phyloP scores from a whole-genome alignment of 2,888 invertebrate genomes.

The Caenorhabditis angaria region DNA sequence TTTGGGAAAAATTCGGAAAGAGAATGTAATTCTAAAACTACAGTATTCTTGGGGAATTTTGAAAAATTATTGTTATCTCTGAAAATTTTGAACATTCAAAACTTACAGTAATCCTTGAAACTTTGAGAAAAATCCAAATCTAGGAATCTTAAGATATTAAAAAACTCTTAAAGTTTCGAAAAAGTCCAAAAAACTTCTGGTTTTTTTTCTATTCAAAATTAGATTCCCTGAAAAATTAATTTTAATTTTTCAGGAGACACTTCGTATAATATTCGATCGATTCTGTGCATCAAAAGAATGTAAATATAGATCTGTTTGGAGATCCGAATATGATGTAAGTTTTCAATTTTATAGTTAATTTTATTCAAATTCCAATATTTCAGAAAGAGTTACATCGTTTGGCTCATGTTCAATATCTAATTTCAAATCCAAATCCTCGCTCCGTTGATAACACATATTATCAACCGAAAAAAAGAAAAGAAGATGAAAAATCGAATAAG shows the following conservation, averaged over 20 bases:
- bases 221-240: no score
- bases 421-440: not conserved
- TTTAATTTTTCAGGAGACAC: constrained; percentile 24
- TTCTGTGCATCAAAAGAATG: constrained; percentile 35
- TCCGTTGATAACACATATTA: not conserved
- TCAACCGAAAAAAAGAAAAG: not conserved
- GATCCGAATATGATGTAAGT: constrained; percentile 41
- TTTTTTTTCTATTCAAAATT: constrained; percentile 1
- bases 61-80: no score
- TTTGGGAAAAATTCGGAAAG: no score
- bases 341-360: not conserved
- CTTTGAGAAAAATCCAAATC: no score
- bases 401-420: not conserved
- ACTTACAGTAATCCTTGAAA: no score
- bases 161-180: no score
- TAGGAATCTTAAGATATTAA: no score
- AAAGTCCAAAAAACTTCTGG: no score
- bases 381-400: not conserved
- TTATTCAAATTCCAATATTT: not conserved
- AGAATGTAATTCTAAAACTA: no score
- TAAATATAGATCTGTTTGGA: constrained; percentile 40
- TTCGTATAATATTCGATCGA: constrained; percentile 26
- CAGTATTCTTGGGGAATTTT: no score
- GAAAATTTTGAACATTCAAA: no score
- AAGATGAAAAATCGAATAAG: no score